Base-by-base conservation (phyloP, 2,888 invertebrate species). In the Brachyptera risi region DNA sequence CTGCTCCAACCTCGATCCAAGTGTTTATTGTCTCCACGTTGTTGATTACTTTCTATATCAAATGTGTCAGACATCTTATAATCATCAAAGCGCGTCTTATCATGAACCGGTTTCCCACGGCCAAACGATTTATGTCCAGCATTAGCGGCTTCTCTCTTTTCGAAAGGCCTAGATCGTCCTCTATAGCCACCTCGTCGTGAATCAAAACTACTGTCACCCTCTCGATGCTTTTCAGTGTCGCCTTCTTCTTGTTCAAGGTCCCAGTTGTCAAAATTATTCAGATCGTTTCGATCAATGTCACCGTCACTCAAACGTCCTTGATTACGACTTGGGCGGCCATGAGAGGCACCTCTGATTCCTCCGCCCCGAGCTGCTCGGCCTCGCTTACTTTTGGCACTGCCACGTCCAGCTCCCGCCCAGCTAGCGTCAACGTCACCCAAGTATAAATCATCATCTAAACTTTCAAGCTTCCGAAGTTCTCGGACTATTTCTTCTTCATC, bases 11-110 rank as follows among this genome's bases (percentile, higher is more conserved):
- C 19, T 5, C 37, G 54, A 19, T 35, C 54, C 3, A 37, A 21
- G 15, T 21, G 17, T 54, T 54, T 59, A 19, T 37, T 42, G 7
- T n/a, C 27, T 13, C 23, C 38, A 23, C 50, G 56, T 26, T 38
- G 49, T 9, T 49, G 56, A 9, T 61, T 61, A 3, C 58, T 40
- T 40, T 61, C 61, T n/a, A 61, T 61, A n/a, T 61, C 61, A 50
- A 61, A 61, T n/a, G 50, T 49, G 24, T 61, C 57, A 9, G 57
- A 40, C 57, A 57, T 31, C 13, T 9, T 23, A 13, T 21, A 19
- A 44, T 35, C 50, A 23, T 27, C 31, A 23, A 47, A 21, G 24
- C 37, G 50, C 9, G 50, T 31, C 19, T 50, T 51, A 5, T 24
- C 38, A 50, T 26, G 35, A 40, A 38, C 5, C 7, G 38, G 38